Evolutionary conservation across 2,113 vertebrate species (phyloP).

Genomic region (Chloroceryle aenea): DNA sequence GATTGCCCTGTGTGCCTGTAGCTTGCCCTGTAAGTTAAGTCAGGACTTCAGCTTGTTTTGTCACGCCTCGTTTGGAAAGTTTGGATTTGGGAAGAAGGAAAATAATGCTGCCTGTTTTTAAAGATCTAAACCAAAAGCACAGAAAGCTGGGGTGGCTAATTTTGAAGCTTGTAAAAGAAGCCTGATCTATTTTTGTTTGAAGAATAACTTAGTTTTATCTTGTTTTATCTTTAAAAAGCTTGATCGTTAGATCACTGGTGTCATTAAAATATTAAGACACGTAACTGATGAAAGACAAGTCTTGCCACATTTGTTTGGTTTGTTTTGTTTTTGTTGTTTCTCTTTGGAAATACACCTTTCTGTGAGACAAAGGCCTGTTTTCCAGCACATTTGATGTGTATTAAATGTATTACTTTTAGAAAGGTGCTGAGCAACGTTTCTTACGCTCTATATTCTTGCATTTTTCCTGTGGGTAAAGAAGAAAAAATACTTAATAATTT

Average conservation of each 20-base stretch:
- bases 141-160: background rate
- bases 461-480: background rate
- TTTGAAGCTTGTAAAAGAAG: background rate
- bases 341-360: background rate
- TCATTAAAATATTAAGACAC: background rate
- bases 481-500: background rate
- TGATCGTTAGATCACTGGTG: background rate
- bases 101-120: background rate
- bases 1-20: background rate
- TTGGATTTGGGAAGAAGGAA: background rate
- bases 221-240: background rate
- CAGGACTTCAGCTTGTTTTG: background rate
- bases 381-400: background rate
- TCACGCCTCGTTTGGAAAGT: background rate
- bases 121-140: background rate
- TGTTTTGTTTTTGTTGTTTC: background rate
- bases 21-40: background rate
- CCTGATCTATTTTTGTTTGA: background rate
- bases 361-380: background rate
- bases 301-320: background rate
- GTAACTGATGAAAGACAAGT: background rate
- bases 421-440: background rate
- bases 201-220: background rate
- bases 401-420: background rate
- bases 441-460: background rate